phyloP scores from a whole-genome alignment of 2,888 invertebrate species.

The Sthenelais limicola region DNA sequence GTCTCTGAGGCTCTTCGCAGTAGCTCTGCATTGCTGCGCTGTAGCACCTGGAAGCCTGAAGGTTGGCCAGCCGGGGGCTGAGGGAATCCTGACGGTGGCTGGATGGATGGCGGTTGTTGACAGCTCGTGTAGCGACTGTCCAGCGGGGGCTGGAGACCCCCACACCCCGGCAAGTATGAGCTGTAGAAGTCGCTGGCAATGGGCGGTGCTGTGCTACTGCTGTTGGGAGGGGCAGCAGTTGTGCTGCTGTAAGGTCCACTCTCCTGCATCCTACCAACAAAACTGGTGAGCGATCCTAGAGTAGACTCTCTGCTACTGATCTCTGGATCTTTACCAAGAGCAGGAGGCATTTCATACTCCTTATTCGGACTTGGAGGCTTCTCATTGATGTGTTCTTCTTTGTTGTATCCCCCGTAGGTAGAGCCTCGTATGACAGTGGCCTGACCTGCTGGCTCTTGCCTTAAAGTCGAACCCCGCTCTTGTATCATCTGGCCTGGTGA shows the following conservation, averaged over 20 bases:
- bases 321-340: slow-evolving; percentile 20
- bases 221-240: slow-evolving; percentile 2
- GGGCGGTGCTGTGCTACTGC: slow-evolving; percentile 7
- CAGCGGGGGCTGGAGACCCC: slow-evolving; percentile 20
- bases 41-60: slow-evolving; percentile 39
- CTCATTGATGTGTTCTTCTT: background rate
- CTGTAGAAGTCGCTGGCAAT: slow-evolving; percentile 40
- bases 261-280: slow-evolving; percentile 16
- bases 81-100: slow-evolving; percentile 20
- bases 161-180: slow-evolving; percentile 28
- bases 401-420: slow-evolving; percentile 11
- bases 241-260: slow-evolving; percentile 25
- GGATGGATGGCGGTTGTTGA: slow-evolving; percentile 31
- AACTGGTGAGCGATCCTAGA: slow-evolving; percentile 22
- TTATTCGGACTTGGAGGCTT: slow-evolving; percentile 18
- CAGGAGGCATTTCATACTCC: slow-evolving; percentile 18
- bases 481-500: slow-evolving; percentile 6
- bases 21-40: slow-evolving; percentile 43
- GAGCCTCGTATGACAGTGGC: slow-evolving; percentile 20
- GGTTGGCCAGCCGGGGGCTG: slow-evolving; percentile 39
- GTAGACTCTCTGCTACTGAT: slow-evolving; percentile 23
- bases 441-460: background rate
- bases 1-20: slow-evolving; percentile 46
- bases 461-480: background rate
- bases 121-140: slow-evolving; percentile 37